Base-by-base conservation (phyloP, 2,113 vertebrate species). In the Trichomycterus rosablanca region DNA sequence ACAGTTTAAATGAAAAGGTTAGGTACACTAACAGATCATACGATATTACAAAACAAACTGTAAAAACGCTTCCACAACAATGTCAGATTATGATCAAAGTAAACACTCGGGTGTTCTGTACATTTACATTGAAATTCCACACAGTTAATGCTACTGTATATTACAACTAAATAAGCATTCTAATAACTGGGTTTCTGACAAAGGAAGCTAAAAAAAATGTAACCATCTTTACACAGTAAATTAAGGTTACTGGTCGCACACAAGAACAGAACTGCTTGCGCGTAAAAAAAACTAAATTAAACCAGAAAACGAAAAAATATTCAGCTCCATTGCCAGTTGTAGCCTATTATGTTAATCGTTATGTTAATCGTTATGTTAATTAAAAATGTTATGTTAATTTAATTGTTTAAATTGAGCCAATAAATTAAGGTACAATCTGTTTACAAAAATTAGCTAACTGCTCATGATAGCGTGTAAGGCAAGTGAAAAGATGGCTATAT, bases 171-270 rank as follows among this genome's bases (percentile, higher is more conserved):
- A 96, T 89, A 93, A 95, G 94, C 94, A 93, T 91, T 92, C 87
- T 91, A 92, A 18, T 92, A 92, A 93, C 89, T 89, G 81, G 76
- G 90, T 93, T 87, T 93, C 86, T 90, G 90, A 97, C 88, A 91
- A 92, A 94, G 88, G 91, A 93, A 93, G 91, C 91, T 93, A 93
- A 83, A 93, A n/a, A 71, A 83, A 95, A 93, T 92, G 96, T 98
- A 98, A 98, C 96, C 96, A 97, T 97, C 93, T 98, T 98, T 98
- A 98, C 96, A 98, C 94, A 97, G 96, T 98, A 98, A 98, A 98
- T 96, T 97, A 97, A 95, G 96, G 96, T 98, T 98, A 98, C 96
- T 92, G 92, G 92, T 97, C 89, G 91, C 92, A 97, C 93, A 94
- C 93, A 97, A 97, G 93, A 97, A 98, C 94, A 97, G 92, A 97